These are phyloP conservation scores for Achlya flavicornis DNA, from an alignment of 2,888 invertebrate genomes.

Conservation along the genomic window DNA sequence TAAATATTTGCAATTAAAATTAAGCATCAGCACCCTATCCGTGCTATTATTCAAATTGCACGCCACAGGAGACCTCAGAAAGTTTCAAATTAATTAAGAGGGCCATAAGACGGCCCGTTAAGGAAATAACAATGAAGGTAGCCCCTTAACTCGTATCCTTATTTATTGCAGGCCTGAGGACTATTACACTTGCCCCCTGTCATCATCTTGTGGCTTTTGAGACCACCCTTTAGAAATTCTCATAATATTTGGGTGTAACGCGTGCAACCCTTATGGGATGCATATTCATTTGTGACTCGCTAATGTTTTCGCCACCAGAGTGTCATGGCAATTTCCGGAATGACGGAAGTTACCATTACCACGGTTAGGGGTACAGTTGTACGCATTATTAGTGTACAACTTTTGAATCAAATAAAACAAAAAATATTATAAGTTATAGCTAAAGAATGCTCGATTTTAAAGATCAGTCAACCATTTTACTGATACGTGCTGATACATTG, in stretches of 20 bases:
- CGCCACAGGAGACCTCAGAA: constrained; percentile 82
- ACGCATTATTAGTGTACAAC: neutral
- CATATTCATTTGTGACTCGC: constrained; percentile 54
- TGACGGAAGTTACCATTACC: constrained; percentile 33
- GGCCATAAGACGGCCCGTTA: constrained; percentile 82
- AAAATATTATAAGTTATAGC: too few relatives aligned
- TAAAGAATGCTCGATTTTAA: too few relatives aligned
- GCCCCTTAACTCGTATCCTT: constrained; percentile 67
- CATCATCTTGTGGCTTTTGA: constrained; percentile 67
- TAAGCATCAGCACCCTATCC: constrained; percentile 77
- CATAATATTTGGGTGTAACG: constrained; percentile 45
- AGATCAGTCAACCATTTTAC: too few relatives aligned
- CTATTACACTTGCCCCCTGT: constrained; percentile 64
- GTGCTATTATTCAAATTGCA: constrained; percentile 81
- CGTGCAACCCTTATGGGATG: constrained; percentile 55
- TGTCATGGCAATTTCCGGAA: constrained; percentile 43
- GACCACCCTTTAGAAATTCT: constrained; percentile 46
- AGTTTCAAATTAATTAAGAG: constrained; percentile 84
- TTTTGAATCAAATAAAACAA: neutral
- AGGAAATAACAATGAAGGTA: constrained; percentile 80
- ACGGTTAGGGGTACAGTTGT: constrained; percentile 11
- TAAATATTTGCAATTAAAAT: constrained; percentile 85
- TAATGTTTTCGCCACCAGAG: constrained; percentile 33
- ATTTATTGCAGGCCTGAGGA: constrained; percentile 73
- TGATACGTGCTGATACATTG: too few relatives aligned